phyloP scores from a whole-genome alignment of 2,113 vertebrate species.

The Halichoeres trimaculatus region DNA sequence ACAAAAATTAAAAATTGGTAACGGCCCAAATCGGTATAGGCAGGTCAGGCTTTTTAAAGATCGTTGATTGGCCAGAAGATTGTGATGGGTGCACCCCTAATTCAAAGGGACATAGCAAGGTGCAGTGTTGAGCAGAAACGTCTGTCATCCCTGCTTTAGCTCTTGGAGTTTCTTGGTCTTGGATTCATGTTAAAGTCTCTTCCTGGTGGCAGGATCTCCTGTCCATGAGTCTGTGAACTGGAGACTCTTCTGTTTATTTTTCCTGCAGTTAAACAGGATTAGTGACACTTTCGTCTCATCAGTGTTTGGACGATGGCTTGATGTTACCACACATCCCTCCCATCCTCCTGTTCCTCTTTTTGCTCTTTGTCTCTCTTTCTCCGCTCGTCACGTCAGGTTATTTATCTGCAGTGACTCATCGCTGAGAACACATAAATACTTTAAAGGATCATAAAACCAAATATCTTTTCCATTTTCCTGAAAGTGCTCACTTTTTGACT shows the following conservation, averaged over 20 bases:
- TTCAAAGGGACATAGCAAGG: neutral
- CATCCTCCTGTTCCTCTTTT: slow-evolving; percentile 4
- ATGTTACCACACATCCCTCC: slow-evolving; percentile 22
- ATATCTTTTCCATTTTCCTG: too few relatives aligned
- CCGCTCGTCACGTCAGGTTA: neutral
- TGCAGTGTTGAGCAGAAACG: slow-evolving; percentile 14
- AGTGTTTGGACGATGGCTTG: slow-evolving; percentile 24
- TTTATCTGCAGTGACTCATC: too few relatives aligned
- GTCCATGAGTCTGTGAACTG: slow-evolving; percentile 35
- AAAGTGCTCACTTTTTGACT: too few relatives aligned
- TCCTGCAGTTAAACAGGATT: slow-evolving; percentile 33
- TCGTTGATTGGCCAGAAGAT: too few relatives aligned
- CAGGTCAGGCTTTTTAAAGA: too few relatives aligned
- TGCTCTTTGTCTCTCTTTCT: slow-evolving; percentile 2
- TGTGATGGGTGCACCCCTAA: slow-evolving; percentile 23
- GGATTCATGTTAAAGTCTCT: slow-evolving; percentile 24
- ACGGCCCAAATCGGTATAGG: too few relatives aligned
- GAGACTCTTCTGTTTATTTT: slow-evolving; percentile 28
- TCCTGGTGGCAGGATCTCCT: slow-evolving; percentile 25
- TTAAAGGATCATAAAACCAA: too few relatives aligned
- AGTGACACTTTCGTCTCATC: slow-evolving; percentile 18
- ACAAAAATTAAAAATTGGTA: too few relatives aligned
- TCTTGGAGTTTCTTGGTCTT: too few relatives aligned
- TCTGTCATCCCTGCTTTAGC: neutral
- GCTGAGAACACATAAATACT: too few relatives aligned